Conservation (phyloP, 2,113 vertebrate genomes). For the Bungarus multicinctus region DNA sequence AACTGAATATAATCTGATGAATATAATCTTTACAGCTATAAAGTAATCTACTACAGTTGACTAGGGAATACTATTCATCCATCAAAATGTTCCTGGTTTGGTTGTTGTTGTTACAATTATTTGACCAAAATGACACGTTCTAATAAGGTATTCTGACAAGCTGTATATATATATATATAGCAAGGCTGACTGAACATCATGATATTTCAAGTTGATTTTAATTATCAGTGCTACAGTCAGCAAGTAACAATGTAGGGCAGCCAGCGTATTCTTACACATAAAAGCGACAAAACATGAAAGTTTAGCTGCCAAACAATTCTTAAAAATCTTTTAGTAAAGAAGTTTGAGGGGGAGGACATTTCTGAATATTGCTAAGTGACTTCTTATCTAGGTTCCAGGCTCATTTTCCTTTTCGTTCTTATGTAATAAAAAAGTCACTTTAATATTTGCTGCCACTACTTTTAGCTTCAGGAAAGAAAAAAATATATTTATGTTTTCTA, state of each 20-base stretch:
- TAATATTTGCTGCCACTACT: background rate
- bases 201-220: background rate
- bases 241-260: background rate
- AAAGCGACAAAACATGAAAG: background rate
- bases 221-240: background rate
- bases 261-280: background rate
- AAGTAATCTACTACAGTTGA: background rate
- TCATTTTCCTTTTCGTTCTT: background rate
- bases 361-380: background rate
- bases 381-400: background rate
- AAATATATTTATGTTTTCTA: background rate
- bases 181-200: background rate
- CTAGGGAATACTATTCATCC: background rate
- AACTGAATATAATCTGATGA: background rate
- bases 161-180: background rate
- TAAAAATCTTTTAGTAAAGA: background rate
- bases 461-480: background rate
- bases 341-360: background rate
- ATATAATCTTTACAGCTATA: background rate
- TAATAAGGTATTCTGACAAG: background rate
- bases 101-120: background rate
- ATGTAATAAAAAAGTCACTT: background rate
- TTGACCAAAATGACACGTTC: background rate
- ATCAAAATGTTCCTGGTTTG: background rate
- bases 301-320: background rate